phyloP scores from a whole-genome alignment of 2,113 vertebrate species.

The Embiotoca jacksoni region DNA sequence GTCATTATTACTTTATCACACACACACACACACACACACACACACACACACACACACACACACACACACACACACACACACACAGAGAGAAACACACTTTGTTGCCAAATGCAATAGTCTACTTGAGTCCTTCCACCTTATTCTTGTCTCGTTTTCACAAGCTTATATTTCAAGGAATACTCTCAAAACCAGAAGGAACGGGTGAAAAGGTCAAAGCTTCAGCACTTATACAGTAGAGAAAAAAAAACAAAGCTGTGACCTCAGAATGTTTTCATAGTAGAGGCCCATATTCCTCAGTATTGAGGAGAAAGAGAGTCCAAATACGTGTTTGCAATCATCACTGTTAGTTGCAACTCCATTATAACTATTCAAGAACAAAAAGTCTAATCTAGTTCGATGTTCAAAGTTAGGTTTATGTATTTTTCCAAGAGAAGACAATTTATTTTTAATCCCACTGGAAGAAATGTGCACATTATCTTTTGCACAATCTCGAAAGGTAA shows the following conservation, averaged over 20 bases:
- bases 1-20: background rate
- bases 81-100: background rate
- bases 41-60: too few species aligned
- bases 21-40: too few species aligned
- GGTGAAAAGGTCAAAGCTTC: slow-evolving; percentile 23
- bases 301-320: background rate
- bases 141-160: slow-evolving; percentile 4
- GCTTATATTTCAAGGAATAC: slow-evolving; percentile 17
- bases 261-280: background rate
- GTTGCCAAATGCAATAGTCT: slow-evolving; percentile 24
- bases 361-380: background rate
- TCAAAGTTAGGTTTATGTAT: background rate
- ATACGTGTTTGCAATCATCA: background rate
- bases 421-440: background rate
- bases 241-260: slow-evolving; percentile 17
- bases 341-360: background rate
- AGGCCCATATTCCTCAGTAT: background rate
- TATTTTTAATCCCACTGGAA: background rate
- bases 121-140: background rate
- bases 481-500: background rate
- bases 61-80: too few species aligned
- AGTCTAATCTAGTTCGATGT: background rate
- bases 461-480: background rate
- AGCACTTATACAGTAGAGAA: slow-evolving; percentile 19
- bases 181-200: slow-evolving; percentile 1